A percentile compares a stretch with the other conserved stretches of the same genome.
phyloP scores from a whole-genome alignment of 2,888 invertebrate genomes.

The Zygogramma bicolorata region DNA sequence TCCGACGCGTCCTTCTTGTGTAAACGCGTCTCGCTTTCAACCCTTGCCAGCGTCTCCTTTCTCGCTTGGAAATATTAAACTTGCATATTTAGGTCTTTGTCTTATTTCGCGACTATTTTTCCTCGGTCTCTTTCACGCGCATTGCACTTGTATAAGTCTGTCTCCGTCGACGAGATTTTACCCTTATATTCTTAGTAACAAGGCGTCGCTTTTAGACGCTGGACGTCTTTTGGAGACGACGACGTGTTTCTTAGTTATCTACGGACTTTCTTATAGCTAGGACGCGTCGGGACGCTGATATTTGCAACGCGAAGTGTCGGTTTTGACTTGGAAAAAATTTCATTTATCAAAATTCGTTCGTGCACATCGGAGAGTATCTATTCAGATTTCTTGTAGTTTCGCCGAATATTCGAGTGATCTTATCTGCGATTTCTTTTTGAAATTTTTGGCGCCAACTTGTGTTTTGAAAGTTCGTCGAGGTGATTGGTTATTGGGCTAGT shows the following conservation, averaged over 20 bases:
- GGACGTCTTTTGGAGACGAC: constrained; percentile 67
- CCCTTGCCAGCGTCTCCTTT: constrained; percentile 59
- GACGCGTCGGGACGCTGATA: constrained; percentile 63
- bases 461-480: constrained; percentile 39
- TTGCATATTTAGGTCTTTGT: constrained; percentile 61
- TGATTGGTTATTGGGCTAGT: constrained; percentile 46
- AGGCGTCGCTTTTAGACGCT: constrained; percentile 67
- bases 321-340: constrained; percentile 29
- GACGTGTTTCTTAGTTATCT: constrained; percentile 68
- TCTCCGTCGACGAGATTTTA: constrained; percentile 57
- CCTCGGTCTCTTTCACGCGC: constrained; percentile 56
- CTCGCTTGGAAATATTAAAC: constrained; percentile 60
- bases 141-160: constrained; percentile 59
- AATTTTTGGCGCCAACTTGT: constrained; percentile 45
- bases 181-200: constrained; percentile 66
- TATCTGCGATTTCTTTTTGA: constrained; percentile 19
- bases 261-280: constrained; percentile 66
- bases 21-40: constrained; percentile 59
- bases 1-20: constrained; percentile 60
- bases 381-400: neutral
- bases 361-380: neutral
- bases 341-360: constrained; percentile 1
- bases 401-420: constrained; percentile 2
- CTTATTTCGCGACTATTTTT: constrained; percentile 62
- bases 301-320: constrained; percentile 47